A percentile compares a stretch with the other conserved stretches of the same genome.
phyloP scores from a whole-genome alignment of 2,113 vertebrate genomes.

The Meleagris gallopavo region DNA sequence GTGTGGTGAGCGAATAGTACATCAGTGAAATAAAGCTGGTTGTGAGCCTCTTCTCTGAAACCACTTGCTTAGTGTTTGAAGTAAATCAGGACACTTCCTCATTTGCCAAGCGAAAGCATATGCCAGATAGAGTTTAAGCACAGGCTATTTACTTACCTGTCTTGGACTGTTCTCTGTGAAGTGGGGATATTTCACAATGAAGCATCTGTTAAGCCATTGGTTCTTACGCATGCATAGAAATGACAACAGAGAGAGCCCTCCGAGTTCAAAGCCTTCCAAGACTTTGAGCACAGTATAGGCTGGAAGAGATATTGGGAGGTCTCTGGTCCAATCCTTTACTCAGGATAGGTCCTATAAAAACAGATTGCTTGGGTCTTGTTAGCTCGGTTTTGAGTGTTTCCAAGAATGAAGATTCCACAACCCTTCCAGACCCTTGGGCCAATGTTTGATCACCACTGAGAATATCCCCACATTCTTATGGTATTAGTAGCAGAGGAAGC shows the following conservation, averaged over 20 bases:
- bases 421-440: not conserved
- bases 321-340: not conserved
- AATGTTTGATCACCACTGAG: not conserved
- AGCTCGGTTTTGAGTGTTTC: not conserved
- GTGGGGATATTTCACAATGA: not conserved
- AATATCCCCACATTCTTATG: not conserved
- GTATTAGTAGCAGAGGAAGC: not conserved
- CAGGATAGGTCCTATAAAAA: not conserved
- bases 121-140: not conserved
- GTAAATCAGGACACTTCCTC: not conserved
- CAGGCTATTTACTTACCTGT: not conserved
- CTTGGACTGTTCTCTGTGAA: not conserved
- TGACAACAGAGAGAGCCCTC: not conserved
- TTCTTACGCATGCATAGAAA: not conserved
- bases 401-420: not conserved
- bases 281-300: not conserved
- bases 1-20: not conserved
- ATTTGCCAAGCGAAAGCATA: not conserved
- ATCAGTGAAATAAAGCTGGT: not conserved
- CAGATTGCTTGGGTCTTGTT: not conserved
- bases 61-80: not conserved
- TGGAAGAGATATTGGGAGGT: not conserved
- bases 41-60: not conserved
- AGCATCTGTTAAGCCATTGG: not conserved
- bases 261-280: not conserved